Evolutionary conservation across 2,888 invertebrate species (phyloP).

Genomic region (Eugnorisma glareosa): DNA sequence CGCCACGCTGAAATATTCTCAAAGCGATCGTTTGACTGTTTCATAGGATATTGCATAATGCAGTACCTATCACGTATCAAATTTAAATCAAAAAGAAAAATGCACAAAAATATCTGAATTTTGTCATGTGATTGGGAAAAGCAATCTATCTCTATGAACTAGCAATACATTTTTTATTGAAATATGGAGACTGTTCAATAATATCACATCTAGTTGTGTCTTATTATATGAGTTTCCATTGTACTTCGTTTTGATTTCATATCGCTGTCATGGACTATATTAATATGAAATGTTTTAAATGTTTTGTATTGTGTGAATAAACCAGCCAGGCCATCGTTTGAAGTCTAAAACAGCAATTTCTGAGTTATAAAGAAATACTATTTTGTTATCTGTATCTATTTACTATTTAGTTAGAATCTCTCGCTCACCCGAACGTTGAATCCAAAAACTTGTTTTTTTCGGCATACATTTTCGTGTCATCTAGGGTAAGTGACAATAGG

Average conservation of each 20-base stretch:
- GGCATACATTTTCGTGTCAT: background rate
- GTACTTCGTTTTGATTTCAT: background rate
- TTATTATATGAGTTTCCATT: background rate
- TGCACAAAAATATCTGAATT: slow-evolving; percentile 1
- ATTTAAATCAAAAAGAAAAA: slow-evolving; percentile 29
- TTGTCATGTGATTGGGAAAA: slow-evolving; percentile 9
- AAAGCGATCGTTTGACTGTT: slow-evolving; percentile 18
- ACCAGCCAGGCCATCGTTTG: background rate
- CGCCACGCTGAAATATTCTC: slow-evolving; percentile 20
- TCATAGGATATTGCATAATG: slow-evolving; percentile 30
- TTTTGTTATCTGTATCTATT: no score
- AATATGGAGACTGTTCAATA: background rate
- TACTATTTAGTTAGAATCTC: background rate
- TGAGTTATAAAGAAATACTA: background rate
- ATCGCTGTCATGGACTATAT: background rate
- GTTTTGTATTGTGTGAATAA: background rate
- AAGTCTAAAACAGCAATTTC: background rate
- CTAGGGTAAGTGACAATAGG: background rate
- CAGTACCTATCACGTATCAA: slow-evolving; percentile 26
- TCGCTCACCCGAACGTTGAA: background rate
- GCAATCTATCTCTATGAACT: background rate
- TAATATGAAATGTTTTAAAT: slow-evolving; percentile 5
- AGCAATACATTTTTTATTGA: background rate
- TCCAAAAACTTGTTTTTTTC: background rate
- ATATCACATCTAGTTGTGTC: background rate